phyloP scores from a whole-genome alignment of 2,888 invertebrate genomes.

The Drosophila nr. perissopoda region DNA sequence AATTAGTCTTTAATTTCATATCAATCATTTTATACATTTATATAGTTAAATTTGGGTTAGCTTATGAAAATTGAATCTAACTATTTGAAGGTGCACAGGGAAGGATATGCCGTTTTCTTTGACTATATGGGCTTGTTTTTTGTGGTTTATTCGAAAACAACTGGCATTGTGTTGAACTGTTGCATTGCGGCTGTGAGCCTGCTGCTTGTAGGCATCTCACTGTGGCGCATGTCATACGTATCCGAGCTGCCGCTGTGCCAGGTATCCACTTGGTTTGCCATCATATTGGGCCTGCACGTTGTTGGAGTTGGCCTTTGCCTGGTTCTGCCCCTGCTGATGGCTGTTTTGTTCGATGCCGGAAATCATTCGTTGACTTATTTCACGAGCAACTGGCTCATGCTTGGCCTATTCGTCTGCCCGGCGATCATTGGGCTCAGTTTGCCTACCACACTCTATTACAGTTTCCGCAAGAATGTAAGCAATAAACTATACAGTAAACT shows the following conservation, averaged over 20 bases:
- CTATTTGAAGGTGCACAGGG: slow-evolving; percentile 80
- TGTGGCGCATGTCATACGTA: slow-evolving; percentile 74
- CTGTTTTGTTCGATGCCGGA: slow-evolving; percentile 83
- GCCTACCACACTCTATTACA: slow-evolving; percentile 77
- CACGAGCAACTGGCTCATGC: slow-evolving; percentile 86
- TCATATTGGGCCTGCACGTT: slow-evolving; percentile 76
- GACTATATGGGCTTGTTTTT: slow-evolving; percentile 90
- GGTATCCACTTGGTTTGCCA: slow-evolving; percentile 67
- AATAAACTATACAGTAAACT: background rate
- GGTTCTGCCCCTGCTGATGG: slow-evolving; percentile 81
- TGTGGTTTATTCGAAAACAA: slow-evolving; percentile 87
- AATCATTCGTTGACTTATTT: slow-evolving; percentile 87
- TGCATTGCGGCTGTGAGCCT: slow-evolving; percentile 83
- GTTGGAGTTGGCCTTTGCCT: slow-evolving; percentile 77
- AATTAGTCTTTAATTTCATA: background rate
- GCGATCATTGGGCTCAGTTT: slow-evolving; percentile 78
- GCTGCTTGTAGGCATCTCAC: slow-evolving; percentile 68
- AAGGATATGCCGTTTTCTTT: slow-evolving; percentile 88
- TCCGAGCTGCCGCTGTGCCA: slow-evolving; percentile 66
- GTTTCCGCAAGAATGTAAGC: slow-evolving; percentile 75
- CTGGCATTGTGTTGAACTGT: slow-evolving; percentile 83
- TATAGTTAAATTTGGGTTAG: background rate
- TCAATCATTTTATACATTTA: background rate
- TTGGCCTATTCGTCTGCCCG: slow-evolving; percentile 83
- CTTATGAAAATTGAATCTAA: background rate